Percentiles rank a stretch among this genome's conserved stretches.
phyloP scores from a whole-genome alignment of 30 jellyfish, hydroid and myxozoan species.

The Aurelia aurita region DNA sequence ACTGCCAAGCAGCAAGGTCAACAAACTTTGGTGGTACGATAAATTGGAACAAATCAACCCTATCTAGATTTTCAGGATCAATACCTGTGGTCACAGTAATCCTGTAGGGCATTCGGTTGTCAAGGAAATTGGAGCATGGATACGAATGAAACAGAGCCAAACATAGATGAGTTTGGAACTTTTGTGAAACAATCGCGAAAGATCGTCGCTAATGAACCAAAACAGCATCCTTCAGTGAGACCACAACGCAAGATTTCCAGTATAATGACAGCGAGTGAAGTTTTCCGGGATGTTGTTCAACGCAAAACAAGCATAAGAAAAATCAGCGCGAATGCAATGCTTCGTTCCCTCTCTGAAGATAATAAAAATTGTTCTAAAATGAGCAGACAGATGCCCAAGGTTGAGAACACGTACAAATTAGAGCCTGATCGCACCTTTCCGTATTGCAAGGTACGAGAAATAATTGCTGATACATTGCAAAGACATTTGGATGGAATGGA shows the following conservation, averaged over 20 bases:
- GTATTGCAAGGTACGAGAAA: constrained; percentile 37
- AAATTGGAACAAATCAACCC: too few relatives aligned
- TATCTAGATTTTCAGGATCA: not conserved
- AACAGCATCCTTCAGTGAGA: constrained; percentile 27
- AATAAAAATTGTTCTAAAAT: not conserved
- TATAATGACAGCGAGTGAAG: constrained; percentile 42
- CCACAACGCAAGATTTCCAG: constrained; percentile 40
- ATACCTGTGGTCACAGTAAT: not conserved
- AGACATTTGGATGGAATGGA: constrained; percentile 54
- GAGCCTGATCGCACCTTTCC: constrained; percentile 76
- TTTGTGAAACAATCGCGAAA: constrained; percentile 27
- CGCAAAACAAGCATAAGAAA: constrained; percentile 1
- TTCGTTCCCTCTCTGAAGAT: not conserved
- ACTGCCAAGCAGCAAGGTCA: too few relatives aligned
- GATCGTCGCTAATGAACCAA: constrained; percentile 3
- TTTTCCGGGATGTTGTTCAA: constrained; percentile 50
- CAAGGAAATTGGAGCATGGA: constrained; percentile 68
- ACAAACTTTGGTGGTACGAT: too few relatives aligned
- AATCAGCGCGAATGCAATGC: constrained; percentile 14
- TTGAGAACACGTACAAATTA: constrained; percentile 62
- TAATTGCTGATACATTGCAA: constrained; percentile 32
- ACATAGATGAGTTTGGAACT: constrained; percentile 23
- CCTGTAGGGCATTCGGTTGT: constrained; percentile 20
- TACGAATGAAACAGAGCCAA: constrained; percentile 38
- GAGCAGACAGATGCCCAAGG: constrained; percentile 3